A percentile compares a stretch with the other conserved stretches of the same genome.
phyloP scores from a whole-genome alignment of 2,797 vertebrate species.

The Bradypus variegatus region DNA sequence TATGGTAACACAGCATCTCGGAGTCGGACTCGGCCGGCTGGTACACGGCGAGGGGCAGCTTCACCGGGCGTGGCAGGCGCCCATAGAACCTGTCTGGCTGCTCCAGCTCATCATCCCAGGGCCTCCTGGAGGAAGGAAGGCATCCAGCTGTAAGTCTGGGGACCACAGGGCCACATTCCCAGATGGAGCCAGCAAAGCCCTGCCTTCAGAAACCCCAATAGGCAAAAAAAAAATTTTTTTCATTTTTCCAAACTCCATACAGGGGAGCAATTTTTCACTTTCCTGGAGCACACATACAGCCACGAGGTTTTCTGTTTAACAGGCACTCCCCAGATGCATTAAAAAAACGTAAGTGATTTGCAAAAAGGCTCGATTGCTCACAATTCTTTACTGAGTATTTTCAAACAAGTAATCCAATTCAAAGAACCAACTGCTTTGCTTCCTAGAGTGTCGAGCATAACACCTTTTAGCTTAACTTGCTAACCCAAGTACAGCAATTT shows the following conservation, averaged over 20 bases:
- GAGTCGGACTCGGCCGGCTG: conserved; percentile 74
- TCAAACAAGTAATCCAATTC: conserved; percentile 51
- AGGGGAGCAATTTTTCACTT: conserved; percentile 13
- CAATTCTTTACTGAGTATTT: conserved; percentile 49
- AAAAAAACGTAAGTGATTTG: conserved; percentile 39
- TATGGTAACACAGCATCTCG: conserved; percentile 79
- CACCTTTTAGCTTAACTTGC: neutral
- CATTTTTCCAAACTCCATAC: neutral
- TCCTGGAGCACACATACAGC: neutral
- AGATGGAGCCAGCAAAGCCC: accelerated
- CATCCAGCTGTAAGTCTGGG: neutral
- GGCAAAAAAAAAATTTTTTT: neutral
- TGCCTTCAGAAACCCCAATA: neutral
- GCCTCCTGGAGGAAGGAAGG: conserved; percentile 62
- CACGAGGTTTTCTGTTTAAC: conserved; percentile 19
- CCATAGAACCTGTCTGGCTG: conserved; percentile 73
- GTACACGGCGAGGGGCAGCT: conserved; percentile 75
- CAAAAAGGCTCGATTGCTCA: conserved; percentile 36
- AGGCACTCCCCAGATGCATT: conserved; percentile 39
- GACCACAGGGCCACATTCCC: neutral
- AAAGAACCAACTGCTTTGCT: conserved; percentile 29
- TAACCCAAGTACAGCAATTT: neutral
- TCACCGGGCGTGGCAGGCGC: conserved; percentile 67
- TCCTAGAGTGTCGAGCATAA: neutral
- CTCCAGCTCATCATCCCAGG: conserved; percentile 73